A percentile compares a stretch with the other conserved stretches of the same genome.
These are phyloP conservation scores for Muscicapa comitata DNA, from an alignment of 2,797 vertebrate species.

Conservation along the genomic window DNA sequence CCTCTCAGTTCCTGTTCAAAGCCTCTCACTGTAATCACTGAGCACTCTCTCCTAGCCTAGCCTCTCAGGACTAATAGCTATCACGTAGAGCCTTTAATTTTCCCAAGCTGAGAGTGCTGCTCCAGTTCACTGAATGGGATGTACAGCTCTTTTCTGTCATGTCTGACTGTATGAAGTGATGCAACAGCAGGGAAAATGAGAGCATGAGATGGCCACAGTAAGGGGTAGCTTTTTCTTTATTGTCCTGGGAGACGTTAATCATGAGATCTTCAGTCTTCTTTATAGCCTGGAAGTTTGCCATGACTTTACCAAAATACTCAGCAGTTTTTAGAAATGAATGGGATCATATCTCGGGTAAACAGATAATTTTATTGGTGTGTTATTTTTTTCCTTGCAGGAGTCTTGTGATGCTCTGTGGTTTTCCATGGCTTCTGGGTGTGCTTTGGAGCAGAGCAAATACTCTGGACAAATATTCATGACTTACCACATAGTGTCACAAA, in stretches of 20 bases:
- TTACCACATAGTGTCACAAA: not conserved
- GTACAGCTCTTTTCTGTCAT: not conserved
- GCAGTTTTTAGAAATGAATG: not conserved
- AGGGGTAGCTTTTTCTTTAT: not conserved
- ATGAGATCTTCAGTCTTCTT: not conserved
- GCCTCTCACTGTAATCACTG: not conserved
- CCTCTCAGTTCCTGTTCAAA: not conserved
- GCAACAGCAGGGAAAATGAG: not conserved
- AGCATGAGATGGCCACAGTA: not conserved
- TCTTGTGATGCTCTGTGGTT: conserved; percentile 22
- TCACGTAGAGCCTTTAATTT: not conserved
- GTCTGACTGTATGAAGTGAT: not conserved
- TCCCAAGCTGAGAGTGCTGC: not conserved
- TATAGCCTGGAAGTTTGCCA: not conserved
- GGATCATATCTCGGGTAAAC: not conserved
- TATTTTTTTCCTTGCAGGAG: not conserved
- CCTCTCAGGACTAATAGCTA: not conserved
- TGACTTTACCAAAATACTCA: conserved; percentile 7
- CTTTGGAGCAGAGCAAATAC: not conserved
- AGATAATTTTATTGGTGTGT: not conserved
- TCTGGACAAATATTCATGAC: not conserved
- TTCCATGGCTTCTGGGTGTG: not conserved
- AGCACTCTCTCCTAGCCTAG: not conserved
- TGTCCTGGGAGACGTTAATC: not conserved
- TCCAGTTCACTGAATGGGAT: not conserved